A percentile compares a stretch with the other conserved stretches of the same genome.
phyloP scores from a whole-genome alignment of 2,797 vertebrate species.

The Alauda arvensis region DNA sequence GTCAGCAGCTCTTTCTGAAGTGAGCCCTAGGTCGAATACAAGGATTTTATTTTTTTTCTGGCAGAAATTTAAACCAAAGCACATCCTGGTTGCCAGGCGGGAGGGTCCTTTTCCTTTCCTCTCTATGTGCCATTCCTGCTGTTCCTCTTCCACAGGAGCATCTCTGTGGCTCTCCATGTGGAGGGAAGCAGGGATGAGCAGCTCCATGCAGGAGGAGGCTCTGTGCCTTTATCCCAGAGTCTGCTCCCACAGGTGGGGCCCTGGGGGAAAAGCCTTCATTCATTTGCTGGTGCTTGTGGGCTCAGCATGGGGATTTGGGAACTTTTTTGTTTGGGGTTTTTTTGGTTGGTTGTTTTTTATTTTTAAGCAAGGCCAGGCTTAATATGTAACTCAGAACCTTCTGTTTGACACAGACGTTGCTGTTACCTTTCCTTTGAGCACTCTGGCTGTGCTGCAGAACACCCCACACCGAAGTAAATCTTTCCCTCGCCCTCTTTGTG shows the following conservation, averaged over 20 bases:
- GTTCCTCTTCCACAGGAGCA: neutral
- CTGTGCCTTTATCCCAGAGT: neutral
- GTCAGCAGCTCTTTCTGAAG: slow-evolving; percentile 11
- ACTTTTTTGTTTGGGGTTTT: neutral
- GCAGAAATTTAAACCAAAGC: neutral
- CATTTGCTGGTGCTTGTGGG: neutral
- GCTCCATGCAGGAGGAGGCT: rapidly evolving
- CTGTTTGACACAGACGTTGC: rapidly evolving
- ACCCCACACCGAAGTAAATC: neutral
- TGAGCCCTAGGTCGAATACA: neutral
- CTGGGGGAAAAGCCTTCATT: neutral
- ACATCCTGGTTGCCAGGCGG: neutral
- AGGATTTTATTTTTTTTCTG: neutral
- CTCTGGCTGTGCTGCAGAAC: neutral
- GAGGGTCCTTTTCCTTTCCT: neutral
- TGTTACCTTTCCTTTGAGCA: neutral
- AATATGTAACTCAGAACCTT: neutral
- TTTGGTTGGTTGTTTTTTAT: neutral
- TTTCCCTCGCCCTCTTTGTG: neutral
- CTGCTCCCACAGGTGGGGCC: neutral
- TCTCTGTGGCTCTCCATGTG: neutral
- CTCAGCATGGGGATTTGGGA: neutral
- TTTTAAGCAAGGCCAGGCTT: neutral
- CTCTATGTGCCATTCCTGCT: rapidly evolving
- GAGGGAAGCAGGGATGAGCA: neutral